phyloP scores from a whole-genome alignment of 1,140 invertebrate species.

The Drosophila kanapiae region DNA sequence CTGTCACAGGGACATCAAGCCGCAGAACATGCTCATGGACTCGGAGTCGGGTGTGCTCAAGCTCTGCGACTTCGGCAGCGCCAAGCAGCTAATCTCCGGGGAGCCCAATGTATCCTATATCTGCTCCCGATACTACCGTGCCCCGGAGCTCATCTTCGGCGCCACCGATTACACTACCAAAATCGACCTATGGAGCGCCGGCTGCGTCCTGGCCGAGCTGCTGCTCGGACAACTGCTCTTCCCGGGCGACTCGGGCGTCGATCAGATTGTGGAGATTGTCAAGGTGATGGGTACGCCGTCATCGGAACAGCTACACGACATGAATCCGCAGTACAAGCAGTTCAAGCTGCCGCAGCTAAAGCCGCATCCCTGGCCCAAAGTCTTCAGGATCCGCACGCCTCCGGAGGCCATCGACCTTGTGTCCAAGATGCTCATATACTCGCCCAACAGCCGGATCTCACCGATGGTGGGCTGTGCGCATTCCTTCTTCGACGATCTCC shows the following conservation, averaged over 20 bases:
- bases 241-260: slow-evolving; percentile 99
- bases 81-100: slow-evolving; percentile 97
- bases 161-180: slow-evolving; percentile 99
- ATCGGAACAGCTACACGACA: slow-evolving; percentile 98
- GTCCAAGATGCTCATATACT: slow-evolving; percentile 67
- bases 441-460: slow-evolving; percentile 43
- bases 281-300: slow-evolving; percentile 99
- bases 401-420: slow-evolving; percentile 70
- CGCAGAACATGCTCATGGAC: slow-evolving; percentile 98
- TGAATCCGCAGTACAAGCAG: slow-evolving; percentile 99
- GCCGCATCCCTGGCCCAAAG: slow-evolving; percentile 99
- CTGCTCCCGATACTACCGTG: slow-evolving; percentile 99
- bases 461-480: slow-evolving; percentile 66
- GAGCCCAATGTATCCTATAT: slow-evolving; percentile 99
- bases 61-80: slow-evolving; percentile 99
- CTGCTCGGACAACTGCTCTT: slow-evolving; percentile 99
- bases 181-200: slow-evolving; percentile 99
- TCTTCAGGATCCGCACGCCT: slow-evolving; percentile 85
- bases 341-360: slow-evolving; percentile 99
- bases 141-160: slow-evolving; percentile 99
- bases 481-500: slow-evolving; percentile 71
- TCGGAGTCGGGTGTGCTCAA: slow-evolving; percentile 98
- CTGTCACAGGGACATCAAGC: slow-evolving; percentile 99
- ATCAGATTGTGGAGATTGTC: slow-evolving; percentile 99
- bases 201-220: slow-evolving; percentile 99